Base-by-base conservation (phyloP, 2,797 vertebrate species). In the Catharus ustulatus region DNA sequence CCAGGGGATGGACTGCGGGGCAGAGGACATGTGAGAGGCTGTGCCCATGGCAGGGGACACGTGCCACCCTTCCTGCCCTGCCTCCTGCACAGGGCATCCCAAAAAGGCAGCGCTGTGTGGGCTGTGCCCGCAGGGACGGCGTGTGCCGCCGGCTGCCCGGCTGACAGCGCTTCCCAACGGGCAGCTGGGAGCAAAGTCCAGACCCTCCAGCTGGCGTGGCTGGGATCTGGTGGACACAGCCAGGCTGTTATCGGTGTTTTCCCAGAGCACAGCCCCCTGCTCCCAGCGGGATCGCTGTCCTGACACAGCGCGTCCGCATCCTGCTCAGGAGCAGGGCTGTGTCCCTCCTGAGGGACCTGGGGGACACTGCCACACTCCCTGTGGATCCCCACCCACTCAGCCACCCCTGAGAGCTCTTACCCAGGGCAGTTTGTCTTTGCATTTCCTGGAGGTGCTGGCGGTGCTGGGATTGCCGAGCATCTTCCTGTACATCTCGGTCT, bases 401-500 rank as follows among this genome's bases (percentile, higher is more conserved):
- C 9, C 51, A 23, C 58, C 20, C 15, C 8, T 0, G 36, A 8
- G 30, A 17, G 24, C 6, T 19, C 49, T 91, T 93, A 99, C 99
- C 99, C 99, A 99, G 81, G 99, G 97, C 24, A 98, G 97, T 95
- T 98, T 99, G 96, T 98, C 96, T 45, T 94, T 97, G 83, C 96
- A 96, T 72, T 98, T 98, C 38, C 94, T 68, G 0, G 97, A 90
- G 55, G 95, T 13, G 22, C 96, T 11, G 19, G 95, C 11, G 4
- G 95, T 7, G 1, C 92, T 54, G 67, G 95, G 98, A 89, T 99
- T 99, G 36, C 99, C 99, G 10, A 99, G 97, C 99, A 99, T 99
- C 97, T 99, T 99, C 96, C 99, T 99, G 96, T 99, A 99, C 98
- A 99, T 98, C 88, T 99, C 99, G 0, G 99, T 99, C 97, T 99